Conservation (phyloP, 2,797 vertebrate species). For the Carduelis carduelis region DNA sequence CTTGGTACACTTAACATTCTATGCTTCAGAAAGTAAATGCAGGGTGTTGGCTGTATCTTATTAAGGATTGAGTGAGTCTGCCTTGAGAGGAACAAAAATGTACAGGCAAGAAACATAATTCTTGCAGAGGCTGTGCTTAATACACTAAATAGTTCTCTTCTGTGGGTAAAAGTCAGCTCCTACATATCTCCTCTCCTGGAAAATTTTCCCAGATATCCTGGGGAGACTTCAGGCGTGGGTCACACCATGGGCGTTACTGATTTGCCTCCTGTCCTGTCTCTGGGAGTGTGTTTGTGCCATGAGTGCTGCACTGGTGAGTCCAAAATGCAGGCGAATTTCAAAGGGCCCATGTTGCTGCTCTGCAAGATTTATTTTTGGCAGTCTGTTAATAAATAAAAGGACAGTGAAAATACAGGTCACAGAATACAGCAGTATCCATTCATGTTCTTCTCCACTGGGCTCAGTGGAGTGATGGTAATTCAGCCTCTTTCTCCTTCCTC, state of each 20-base stretch:
- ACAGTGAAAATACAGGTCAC: constrained; percentile 37
- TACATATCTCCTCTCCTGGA: not conserved
- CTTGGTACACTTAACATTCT: not conserved
- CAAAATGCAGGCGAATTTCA: not conserved
- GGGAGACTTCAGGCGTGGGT: not conserved
- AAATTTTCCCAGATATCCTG: not conserved
- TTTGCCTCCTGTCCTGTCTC: not conserved
- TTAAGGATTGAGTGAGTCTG: not conserved
- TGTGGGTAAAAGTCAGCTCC: not conserved
- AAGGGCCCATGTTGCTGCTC: not conserved
- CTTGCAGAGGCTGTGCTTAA: not conserved
- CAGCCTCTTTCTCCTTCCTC: not conserved
- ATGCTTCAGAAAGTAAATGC: not conserved
- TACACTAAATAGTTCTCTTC: not conserved
- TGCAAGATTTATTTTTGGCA: constrained; percentile 59
- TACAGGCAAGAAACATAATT: not conserved
- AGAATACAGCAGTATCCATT: not conserved
- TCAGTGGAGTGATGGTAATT: constrained; percentile 32
- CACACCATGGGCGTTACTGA: not conserved
- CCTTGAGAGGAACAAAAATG: not conserved
- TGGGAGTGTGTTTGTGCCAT: not conserved
- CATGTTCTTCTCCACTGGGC: not conserved
- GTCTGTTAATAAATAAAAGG: constrained; percentile 64
- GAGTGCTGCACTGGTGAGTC: not conserved
- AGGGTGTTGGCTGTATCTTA: not conserved